Conservation (phyloP, 2,888 invertebrate genomes). For the Lomographa bimaculata region DNA sequence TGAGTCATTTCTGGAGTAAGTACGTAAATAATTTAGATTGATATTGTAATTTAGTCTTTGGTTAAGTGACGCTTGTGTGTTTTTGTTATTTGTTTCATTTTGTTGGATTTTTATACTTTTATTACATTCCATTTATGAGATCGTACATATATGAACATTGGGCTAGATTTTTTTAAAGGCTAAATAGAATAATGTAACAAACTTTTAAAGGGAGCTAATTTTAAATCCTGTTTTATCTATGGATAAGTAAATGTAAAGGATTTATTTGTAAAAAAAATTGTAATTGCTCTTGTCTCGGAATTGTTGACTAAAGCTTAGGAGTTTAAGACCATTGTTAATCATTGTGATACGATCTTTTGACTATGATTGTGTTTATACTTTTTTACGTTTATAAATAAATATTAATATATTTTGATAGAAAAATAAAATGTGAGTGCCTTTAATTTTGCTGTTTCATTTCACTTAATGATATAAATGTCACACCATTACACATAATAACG, state of each 20-base stretch:
- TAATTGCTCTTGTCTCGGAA: too few species aligned
- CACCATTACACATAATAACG: too few species aligned
- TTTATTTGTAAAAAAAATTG: too few species aligned
- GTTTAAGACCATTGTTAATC: slow-evolving; percentile 34
- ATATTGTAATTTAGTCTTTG: slow-evolving; percentile 39
- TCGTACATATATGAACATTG: too few species aligned
- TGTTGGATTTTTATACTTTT: slow-evolving; percentile 64
- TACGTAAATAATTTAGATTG: slow-evolving; percentile 19
- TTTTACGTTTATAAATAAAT: slow-evolving; percentile 70
- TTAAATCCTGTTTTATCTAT: too few species aligned
- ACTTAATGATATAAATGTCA: too few species aligned
- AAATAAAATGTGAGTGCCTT: slow-evolving; percentile 73
- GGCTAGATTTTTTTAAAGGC: too few species aligned
- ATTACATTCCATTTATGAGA: slow-evolving; percentile 59
- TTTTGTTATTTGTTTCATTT: slow-evolving; percentile 69
- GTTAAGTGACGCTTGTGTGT: slow-evolving; percentile 53
- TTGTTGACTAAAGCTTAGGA: too few species aligned
- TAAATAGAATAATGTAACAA: too few species aligned
- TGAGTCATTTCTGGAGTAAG: slow-evolving; percentile 66
- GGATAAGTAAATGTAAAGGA: too few species aligned
- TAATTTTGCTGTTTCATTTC: slow-evolving; percentile 52
- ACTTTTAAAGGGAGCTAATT: too few species aligned
- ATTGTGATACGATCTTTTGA: slow-evolving; percentile 67
- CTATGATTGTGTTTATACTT: slow-evolving; percentile 58
- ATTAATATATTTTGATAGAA: slow-evolving; percentile 75